phyloP scores from a whole-genome alignment of 2,113 vertebrate species.

The Rafetus swinhoei region DNA sequence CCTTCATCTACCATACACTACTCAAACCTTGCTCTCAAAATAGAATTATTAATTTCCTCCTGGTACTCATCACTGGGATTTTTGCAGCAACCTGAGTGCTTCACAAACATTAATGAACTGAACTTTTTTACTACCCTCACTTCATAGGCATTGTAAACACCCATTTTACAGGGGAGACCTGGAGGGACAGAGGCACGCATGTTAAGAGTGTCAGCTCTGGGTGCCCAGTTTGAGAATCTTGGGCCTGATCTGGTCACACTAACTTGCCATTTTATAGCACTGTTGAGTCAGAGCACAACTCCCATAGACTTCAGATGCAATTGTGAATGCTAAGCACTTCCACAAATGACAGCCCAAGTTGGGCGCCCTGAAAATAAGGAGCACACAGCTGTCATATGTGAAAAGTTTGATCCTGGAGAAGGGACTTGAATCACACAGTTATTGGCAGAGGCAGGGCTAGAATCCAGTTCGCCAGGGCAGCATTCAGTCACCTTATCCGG shows the following conservation, averaged over 20 bases:
- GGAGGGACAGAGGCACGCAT: background rate
- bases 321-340: background rate
- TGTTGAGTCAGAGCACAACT: background rate
- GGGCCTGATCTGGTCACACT: too few species aligned
- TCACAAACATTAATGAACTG: background rate
- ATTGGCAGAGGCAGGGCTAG: too few species aligned
- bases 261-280: fast-evolving
- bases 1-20: background rate
- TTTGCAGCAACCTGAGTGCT: background rate
- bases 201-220: background rate
- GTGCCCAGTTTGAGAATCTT: background rate
- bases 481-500: background rate
- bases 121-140: background rate
- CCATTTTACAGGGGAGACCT: background rate
- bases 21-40: background rate
- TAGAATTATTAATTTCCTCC: background rate
- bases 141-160: fast-evolving
- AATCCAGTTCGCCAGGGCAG: background rate
- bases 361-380: background rate
- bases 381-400: background rate
- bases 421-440: background rate
- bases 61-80: background rate
- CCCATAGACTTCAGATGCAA: background rate
- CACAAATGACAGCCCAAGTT: background rate
- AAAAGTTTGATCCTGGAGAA: background rate